Evolutionary conservation across 2,888 invertebrate species (phyloP), one percentile per base, ranked within the genome.

Genomic region (Automeris io): DNA sequence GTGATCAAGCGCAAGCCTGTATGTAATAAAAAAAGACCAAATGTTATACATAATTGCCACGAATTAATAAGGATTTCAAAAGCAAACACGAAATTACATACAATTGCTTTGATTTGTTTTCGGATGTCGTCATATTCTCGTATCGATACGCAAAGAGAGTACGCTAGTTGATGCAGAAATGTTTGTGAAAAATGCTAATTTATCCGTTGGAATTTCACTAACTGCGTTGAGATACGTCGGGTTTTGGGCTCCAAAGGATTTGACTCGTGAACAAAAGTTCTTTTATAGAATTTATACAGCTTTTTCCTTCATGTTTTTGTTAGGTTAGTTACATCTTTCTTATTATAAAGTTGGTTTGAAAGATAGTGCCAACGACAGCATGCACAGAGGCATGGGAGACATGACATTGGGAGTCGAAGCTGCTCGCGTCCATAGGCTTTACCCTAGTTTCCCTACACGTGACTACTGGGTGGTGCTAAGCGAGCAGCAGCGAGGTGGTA

Each of bases 301-400:
- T 3, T 47, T 77, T 16, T 65, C 61, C 0, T 82, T 86, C 24
- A 76, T 80, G 70, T 73, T 77, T 44, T 35, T 81, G 9, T 57
- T 85, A 38, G 87, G 87, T 87, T 61, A 49, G 71, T 60, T 34
- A 21, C 23, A 9, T 16, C 35, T 23, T 35, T 18, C n/a, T n/a
- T n/a, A n/a, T n/a, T n/a, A n/a, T n/a, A n/a, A n/a, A n/a, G n/a
- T n/a, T n/a, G n/a, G n/a, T n/a, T n/a, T n/a, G n/a, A n/a, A n/a
- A n/a, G n/a, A n/a, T n/a, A n/a, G n/a, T n/a, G n/a, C n/a, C n/a
- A n/a, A n/a, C n/a, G n/a, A n/a, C n/a, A n/a, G 16, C 29, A 16
- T 29, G 5, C 0, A 5, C 2, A 1, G 4, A 25, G 8, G 23
- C n/a, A 23, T 23, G n/a, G 8, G 23, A 9, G 23, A 23, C 9